A percentile compares a stretch with the other conserved stretches of the same genome.
phyloP scores from a whole-genome alignment of 2,888 invertebrate genomes.

The Platycheirus rosarum region DNA sequence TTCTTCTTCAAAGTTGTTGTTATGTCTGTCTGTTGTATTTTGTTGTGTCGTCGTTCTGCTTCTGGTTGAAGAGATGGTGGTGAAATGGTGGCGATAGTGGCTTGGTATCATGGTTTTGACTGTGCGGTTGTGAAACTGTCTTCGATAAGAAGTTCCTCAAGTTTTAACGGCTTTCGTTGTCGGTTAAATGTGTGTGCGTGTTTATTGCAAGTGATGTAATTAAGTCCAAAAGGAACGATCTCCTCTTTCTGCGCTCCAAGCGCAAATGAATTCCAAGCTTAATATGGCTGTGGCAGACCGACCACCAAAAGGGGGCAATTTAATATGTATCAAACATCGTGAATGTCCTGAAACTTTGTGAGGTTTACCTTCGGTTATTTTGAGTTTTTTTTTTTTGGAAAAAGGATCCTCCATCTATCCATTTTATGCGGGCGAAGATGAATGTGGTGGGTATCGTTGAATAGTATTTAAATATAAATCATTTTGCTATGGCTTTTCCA shows the following conservation, averaged over 20 bases:
- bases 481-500: slow-evolving; percentile 57
- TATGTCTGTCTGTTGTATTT: slow-evolving; percentile 20
- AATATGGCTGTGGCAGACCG: slow-evolving; percentile 44
- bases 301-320: slow-evolving; percentile 48
- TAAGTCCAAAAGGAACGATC: slow-evolving; percentile 45
- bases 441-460: slow-evolving; percentile 32
- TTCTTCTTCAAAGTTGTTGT: slow-evolving; percentile 13
- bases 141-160: slow-evolving; percentile 69
- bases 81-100: slow-evolving; percentile 42
- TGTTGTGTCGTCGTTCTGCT: slow-evolving; percentile 32
- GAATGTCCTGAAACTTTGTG: slow-evolving; percentile 35
- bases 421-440: neutral
- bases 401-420: neutral
- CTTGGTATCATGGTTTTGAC: slow-evolving; percentile 52
- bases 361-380: neutral
- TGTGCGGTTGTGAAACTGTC: slow-evolving; percentile 52
- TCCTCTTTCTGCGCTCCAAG: neutral
- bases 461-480: slow-evolving; percentile 66
- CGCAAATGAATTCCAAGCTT: slow-evolving; percentile 42
- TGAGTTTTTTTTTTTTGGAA: neutral
- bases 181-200: slow-evolving; percentile 17
- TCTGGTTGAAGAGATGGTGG: slow-evolving; percentile 5
- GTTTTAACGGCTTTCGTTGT: slow-evolving; percentile 46
- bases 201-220: slow-evolving; percentile 55
- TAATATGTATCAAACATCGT: slow-evolving; percentile 34